A percentile compares a stretch with the other conserved stretches of the same genome.
phyloP scores from a whole-genome alignment of 2,797 vertebrate genomes.

The Aeoliscus strigatus region DNA sequence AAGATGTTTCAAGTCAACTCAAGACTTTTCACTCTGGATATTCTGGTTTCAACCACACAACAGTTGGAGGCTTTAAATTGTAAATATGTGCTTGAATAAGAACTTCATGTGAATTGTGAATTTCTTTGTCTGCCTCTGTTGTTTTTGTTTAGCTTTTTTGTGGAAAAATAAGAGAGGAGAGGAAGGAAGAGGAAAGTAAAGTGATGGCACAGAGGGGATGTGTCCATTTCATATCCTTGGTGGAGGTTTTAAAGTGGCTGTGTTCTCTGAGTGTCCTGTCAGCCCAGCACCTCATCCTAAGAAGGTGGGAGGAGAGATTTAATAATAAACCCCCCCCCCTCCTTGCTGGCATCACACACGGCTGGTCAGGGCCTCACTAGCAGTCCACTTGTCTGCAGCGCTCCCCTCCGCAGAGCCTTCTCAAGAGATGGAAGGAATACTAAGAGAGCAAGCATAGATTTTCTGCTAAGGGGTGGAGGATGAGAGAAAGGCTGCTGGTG shows the following conservation, averaged over 20 bases:
- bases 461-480: conserved; percentile 61
- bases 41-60: no score
- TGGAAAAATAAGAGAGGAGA: background rate
- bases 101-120: no score
- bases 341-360: conserved; percentile 68
- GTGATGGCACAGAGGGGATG: conserved; percentile 27
- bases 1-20: no score
- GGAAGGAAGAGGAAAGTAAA: conserved; percentile 7
- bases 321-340: no score
- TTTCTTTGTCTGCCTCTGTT: conserved; percentile 1
- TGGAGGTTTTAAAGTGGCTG: conserved; percentile 64
- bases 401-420: conserved; percentile 68
- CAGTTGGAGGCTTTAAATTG: no score
- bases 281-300: conserved; percentile 65
- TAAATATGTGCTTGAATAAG: no score
- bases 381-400: conserved; percentile 73
- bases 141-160: no score
- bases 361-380: conserved; percentile 68
- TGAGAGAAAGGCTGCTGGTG: conserved; percentile 54
- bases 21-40: no score
- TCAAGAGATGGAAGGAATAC: conserved; percentile 76
- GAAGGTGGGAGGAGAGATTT: conserved; percentile 43
- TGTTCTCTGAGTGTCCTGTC: conserved; percentile 65
- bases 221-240: conserved; percentile 60
- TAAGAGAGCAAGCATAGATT: conserved; percentile 79